Evolutionary conservation across 53 echinoderm and acorn worm genomes (phyloP).

Genomic region (Patiria pectinifera): DNA sequence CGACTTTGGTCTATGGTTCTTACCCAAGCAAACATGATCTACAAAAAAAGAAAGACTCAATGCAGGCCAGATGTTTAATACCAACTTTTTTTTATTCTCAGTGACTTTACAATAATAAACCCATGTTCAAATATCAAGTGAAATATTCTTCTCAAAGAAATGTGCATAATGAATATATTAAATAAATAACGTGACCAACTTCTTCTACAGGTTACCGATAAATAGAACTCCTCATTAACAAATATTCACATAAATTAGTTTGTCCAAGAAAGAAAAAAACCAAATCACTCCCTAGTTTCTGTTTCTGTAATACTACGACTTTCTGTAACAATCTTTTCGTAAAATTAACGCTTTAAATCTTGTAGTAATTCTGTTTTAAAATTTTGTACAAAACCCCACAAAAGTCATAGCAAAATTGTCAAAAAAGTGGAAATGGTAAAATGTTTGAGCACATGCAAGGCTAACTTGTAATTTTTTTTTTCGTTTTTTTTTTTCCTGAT

Average conservation of each 20-base stretch:
- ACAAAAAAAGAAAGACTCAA: not conserved
- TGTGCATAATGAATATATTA: constrained; percentile 61
- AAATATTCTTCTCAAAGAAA: constrained; percentile 53
- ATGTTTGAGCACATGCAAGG: constrained; percentile 46
- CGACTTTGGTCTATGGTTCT: no score
- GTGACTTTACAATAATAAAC: constrained; percentile 62
- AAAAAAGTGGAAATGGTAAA: constrained; percentile 59
- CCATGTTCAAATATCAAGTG: constrained; percentile 52
- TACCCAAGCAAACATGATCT: not conserved
- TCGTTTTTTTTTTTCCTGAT: not conserved
- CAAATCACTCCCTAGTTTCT: constrained; percentile 10
- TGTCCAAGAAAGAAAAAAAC: constrained; percentile 18
- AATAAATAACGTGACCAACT: constrained; percentile 62
- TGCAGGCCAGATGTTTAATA: constrained; percentile 1
- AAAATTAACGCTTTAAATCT: constrained; percentile 21
- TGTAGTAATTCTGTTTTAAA: constrained; percentile 29
- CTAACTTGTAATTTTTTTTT: not conserved
- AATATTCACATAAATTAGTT: constrained; percentile 31
- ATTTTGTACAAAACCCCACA: constrained; percentile 46
- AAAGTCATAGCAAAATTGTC: constrained; percentile 60
- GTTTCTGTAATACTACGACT: constrained; percentile 15
- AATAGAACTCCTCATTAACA: constrained; percentile 28
- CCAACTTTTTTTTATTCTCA: constrained; percentile 52
- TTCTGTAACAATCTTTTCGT: constrained; percentile 6
- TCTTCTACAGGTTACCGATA: constrained; percentile 40